Conservation (phyloP, 2,888 invertebrate species). For the Alsophila aescularia region DNA sequence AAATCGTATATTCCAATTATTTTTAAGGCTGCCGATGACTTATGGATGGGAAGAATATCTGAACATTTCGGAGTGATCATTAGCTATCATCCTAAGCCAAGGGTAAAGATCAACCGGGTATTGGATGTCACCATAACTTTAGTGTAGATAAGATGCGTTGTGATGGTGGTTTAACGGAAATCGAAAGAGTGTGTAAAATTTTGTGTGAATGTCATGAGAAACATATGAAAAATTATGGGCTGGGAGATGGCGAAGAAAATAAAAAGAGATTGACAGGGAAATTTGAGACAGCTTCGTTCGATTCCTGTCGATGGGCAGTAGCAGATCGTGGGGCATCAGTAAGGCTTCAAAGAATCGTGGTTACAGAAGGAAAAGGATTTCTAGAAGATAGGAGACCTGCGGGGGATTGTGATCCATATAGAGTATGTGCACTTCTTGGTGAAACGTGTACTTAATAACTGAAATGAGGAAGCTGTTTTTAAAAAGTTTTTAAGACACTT, state of each 20-base stretch:
- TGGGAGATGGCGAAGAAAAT: slow-evolving; percentile 95
- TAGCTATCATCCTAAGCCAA: slow-evolving; percentile 88
- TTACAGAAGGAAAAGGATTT: slow-evolving; percentile 94
- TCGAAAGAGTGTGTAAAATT: slow-evolving; percentile 95
- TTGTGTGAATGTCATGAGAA: slow-evolving; percentile 74
- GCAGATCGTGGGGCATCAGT: slow-evolving; percentile 97
- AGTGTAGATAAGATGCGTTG: slow-evolving; percentile 93
- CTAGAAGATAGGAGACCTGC: slow-evolving; percentile 97
- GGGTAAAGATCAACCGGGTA: slow-evolving; percentile 93
- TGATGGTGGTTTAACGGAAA: slow-evolving; percentile 88
- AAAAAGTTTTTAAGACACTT: no score
- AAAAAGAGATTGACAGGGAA: slow-evolving; percentile 95
- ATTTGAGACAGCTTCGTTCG: slow-evolving; percentile 97
- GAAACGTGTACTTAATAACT: slow-evolving; percentile 51
- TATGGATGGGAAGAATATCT: slow-evolving; percentile 94
- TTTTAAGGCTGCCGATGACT: slow-evolving; percentile 92
- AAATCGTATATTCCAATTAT: no score
- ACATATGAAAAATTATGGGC: slow-evolving; percentile 96
- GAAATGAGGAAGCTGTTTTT: neutral
- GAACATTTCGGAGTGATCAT: slow-evolving; percentile 92
- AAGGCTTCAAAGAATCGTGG: slow-evolving; percentile 95
- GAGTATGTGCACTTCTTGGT: slow-evolving; percentile 78
- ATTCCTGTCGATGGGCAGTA: slow-evolving; percentile 93
- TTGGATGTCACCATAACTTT: slow-evolving; percentile 96
- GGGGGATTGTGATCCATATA: slow-evolving; percentile 96